Base-by-base conservation (phyloP, 2,797 vertebrate species). In the Urophycis tenuis region DNA sequence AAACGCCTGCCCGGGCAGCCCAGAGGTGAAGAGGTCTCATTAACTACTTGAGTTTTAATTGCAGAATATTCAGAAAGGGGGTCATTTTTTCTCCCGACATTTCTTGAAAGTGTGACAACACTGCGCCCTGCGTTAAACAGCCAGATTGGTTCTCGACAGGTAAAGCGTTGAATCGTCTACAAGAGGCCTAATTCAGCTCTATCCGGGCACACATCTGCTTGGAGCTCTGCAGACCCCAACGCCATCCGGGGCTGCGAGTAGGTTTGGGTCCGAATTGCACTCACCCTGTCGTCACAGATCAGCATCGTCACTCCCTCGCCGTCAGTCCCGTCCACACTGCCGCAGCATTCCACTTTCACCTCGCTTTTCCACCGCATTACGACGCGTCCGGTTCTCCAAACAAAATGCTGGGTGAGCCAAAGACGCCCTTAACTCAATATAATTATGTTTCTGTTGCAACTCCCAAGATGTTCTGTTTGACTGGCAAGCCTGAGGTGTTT, bases 351-450 rank as follows among this genome's bases (percentile, higher is more conserved):
- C 31, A 93, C 94, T 92, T 94, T 95, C 72, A 91, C 92, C 79
- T 95, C 94, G 60, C 93, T 94, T 92, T 95, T 96, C 96, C 96
- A 97, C 90, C 95, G 96, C 96, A 97, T 97, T 82, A 85, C 74
- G 79, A 84, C 12, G 74, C 86, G n/a, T 25, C 35, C 33, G 14
- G 34, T 29, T 39, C n/a, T n/a, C 80, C 81, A 41, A 0, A 71
- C 74, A 34, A 39, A 15, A 15, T 45, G 12, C 41, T 45, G 3
- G 15, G 17, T 11, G 12, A 67, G 60, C 25, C 60, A 64, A 64
- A 64, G 25, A n/a, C 71, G 19, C 33, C 74, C 33, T 30, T 7
- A 33, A 39, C 22, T 30, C 19, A 79, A 73, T 80, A 67, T 29
- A 39, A 72, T 72, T 31, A 45, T 39, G 70, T 31, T 35, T 14